Evolutionary conservation across 2,888 invertebrate species (phyloP).

Genomic region (Ormyrus thymus): DNA sequence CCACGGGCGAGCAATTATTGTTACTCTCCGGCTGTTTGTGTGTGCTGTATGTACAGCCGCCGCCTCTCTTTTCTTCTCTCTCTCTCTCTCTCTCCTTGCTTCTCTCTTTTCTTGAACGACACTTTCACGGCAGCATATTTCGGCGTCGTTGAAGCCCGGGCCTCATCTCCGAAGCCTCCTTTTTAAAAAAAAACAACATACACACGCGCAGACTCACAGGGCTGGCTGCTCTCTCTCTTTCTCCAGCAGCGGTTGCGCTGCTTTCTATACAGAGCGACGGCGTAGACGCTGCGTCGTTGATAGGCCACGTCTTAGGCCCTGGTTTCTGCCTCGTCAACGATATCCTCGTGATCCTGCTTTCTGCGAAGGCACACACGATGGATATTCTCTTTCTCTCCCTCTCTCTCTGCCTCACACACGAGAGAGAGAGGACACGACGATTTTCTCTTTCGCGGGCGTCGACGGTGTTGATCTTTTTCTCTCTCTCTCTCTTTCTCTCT

Average conservation of each 20-base stretch:
- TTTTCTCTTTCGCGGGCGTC: slow-evolving; percentile 34
- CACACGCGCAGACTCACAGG: neutral
- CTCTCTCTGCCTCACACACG: neutral
- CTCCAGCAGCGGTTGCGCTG: neutral
- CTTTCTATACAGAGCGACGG: neutral
- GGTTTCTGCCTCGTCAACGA: neutral
- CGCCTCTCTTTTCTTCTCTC: slow-evolving; percentile 30
- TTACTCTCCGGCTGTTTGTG: slow-evolving; percentile 22
- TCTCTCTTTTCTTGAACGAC: neutral
- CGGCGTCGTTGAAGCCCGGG: slow-evolving; percentile 29
- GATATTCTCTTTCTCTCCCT: slow-evolving; percentile 14
- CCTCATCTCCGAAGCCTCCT: slow-evolving; percentile 15
- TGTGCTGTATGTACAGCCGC: slow-evolving; percentile 33
- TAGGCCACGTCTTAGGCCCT: slow-evolving; percentile 12
- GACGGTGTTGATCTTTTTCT: slow-evolving; percentile 47
- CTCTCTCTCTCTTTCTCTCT: slow-evolving; percentile 8
- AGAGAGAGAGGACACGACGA: neutral
- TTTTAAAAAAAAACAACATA: slow-evolving; percentile 3
- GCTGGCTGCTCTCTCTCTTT: neutral
- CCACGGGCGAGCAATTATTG: slow-evolving; percentile 33
- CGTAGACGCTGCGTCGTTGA: neutral
- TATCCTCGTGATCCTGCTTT: neutral
- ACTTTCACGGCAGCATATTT: slow-evolving; percentile 42
- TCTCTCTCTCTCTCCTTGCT: neutral
- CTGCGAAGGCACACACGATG: neutral